These are phyloP conservation scores for Echiichthys vipera DNA, from an alignment of 2,797 vertebrate genomes.

Conservation along the genomic window DNA sequence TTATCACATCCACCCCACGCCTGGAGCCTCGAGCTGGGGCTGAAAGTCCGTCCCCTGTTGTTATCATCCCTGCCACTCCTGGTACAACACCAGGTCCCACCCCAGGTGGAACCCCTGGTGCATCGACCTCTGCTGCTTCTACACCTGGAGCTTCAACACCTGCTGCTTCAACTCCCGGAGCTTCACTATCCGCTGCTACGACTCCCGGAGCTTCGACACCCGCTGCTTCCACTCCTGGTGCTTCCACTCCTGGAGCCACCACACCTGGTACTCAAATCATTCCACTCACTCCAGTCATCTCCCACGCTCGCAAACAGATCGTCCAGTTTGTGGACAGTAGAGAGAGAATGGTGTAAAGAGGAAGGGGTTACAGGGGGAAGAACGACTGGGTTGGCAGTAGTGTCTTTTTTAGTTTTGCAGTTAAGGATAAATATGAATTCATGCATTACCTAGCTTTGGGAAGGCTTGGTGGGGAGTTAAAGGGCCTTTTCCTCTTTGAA, in stretches of 20 bases:
- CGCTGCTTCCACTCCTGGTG: constrained; percentile 4
- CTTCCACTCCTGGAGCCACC: constrained; percentile 41
- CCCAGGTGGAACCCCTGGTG: constrained; percentile 67
- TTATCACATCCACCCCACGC: constrained; percentile 89
- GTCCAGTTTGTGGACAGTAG: constrained; percentile 77
- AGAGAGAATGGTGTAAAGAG: constrained; percentile 75
- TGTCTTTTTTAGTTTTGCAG: constrained; percentile 43
- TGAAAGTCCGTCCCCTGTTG: constrained; percentile 62
- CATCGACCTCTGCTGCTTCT: constrained; percentile 40
- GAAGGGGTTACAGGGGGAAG: not conserved
- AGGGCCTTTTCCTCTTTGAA: constrained; percentile 19
- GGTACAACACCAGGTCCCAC: constrained; percentile 73
- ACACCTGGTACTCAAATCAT: constrained; percentile 56
- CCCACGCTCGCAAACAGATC: constrained; percentile 79
- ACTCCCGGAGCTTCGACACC: constrained; percentile 38
- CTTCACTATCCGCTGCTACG: constrained; percentile 25
- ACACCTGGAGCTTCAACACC: constrained; percentile 25
- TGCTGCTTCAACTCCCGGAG: constrained; percentile 20
- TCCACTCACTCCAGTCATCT: constrained; percentile 75
- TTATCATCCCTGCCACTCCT: constrained; percentile 78
- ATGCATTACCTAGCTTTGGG: constrained; percentile 24
- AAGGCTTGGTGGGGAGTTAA: not conserved
- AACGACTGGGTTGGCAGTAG: not conserved
- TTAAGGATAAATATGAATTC: constrained; percentile 33
- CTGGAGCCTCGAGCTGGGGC: constrained; percentile 50